Evolutionary conservation across 2,888 invertebrate species (phyloP).

Genomic region (Apotomis betuletana): DNA sequence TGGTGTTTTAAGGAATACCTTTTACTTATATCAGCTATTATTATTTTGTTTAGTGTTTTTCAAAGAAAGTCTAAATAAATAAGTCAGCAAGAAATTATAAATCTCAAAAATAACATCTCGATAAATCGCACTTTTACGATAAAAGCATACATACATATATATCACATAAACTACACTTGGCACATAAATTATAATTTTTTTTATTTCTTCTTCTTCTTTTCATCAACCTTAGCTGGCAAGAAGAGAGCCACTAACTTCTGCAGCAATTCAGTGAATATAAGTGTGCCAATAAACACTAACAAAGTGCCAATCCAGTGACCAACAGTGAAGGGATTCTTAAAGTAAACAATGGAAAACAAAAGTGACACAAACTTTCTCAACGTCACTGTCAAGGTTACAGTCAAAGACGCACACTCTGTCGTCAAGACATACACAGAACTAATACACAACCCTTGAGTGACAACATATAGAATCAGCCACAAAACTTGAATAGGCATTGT

Average conservation of each 20-base stretch:
- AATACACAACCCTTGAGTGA: constrained; percentile 97
- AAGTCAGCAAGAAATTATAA: too few species aligned
- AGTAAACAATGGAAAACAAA: constrained; percentile 97
- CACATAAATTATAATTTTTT: constrained; percentile 12
- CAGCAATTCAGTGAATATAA: constrained; percentile 93
- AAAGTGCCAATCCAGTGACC: constrained; percentile 96
- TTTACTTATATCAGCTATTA: too few species aligned
- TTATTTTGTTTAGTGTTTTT: too few species aligned
- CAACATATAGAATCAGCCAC: constrained; percentile 90
- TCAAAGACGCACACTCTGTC: constrained; percentile 96
- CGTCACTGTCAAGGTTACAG: constrained; percentile 98
- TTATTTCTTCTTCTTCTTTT: constrained; percentile 66
- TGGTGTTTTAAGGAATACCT: too few species aligned
- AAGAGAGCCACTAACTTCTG: constrained; percentile 76
- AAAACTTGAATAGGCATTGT: constrained; percentile 89
- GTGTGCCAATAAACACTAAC: constrained; percentile 95
- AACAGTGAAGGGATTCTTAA: constrained; percentile 95
- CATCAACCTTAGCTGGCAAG: constrained; percentile 57
- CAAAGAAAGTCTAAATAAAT: too few species aligned
- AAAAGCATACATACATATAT: too few species aligned
- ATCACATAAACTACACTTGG: not conserved
- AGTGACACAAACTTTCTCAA: constrained; percentile 97
- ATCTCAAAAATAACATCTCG: too few species aligned
- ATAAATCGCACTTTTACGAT: too few species aligned
- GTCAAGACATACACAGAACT: constrained; percentile 97